Evolutionary conservation across 2,888 invertebrate genomes (phyloP).

Genomic region (Andrena haemorrhoa): DNA sequence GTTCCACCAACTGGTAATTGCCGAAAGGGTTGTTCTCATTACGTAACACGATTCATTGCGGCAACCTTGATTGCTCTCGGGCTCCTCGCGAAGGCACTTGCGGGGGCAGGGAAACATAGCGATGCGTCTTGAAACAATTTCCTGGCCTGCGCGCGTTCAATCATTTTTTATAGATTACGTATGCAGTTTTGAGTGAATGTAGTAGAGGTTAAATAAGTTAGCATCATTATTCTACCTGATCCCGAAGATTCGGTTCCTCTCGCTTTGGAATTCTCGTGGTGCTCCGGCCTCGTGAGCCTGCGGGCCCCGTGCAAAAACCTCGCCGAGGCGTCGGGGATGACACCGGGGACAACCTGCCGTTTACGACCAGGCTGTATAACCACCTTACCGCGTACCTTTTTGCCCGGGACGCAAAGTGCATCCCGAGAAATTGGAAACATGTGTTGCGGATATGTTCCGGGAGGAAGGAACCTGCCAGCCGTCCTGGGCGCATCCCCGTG

Average conservation of each 20-base stretch:
- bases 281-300: neutral
- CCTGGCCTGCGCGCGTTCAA: no score
- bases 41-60: slow-evolving; percentile 36
- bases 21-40: slow-evolving; percentile 39
- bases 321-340: slow-evolving; percentile 5
- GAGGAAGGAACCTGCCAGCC: slow-evolving; percentile 54
- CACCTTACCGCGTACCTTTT: slow-evolving; percentile 62
- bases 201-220: no score
- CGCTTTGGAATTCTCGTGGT: neutral
- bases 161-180: no score
- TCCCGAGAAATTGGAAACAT: slow-evolving; percentile 61
- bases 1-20: slow-evolving; percentile 5
- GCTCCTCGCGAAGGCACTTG: neutral
- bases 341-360: slow-evolving; percentile 59
- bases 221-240: neutral
- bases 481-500: slow-evolving; percentile 10
- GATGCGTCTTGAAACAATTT: no score
- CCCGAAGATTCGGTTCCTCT: neutral
- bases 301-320: neutral
- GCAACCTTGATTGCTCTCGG: neutral
- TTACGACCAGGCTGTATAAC: slow-evolving; percentile 64
- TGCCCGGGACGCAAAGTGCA: slow-evolving; percentile 56
- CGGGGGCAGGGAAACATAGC: neutral
- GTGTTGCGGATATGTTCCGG: slow-evolving; percentile 61
- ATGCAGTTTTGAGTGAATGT: no score